Percentiles rank a stretch among this genome's conserved stretches.
phyloP scores from a whole-genome alignment of 2,888 invertebrate species.

The Philonicus albiceps region DNA sequence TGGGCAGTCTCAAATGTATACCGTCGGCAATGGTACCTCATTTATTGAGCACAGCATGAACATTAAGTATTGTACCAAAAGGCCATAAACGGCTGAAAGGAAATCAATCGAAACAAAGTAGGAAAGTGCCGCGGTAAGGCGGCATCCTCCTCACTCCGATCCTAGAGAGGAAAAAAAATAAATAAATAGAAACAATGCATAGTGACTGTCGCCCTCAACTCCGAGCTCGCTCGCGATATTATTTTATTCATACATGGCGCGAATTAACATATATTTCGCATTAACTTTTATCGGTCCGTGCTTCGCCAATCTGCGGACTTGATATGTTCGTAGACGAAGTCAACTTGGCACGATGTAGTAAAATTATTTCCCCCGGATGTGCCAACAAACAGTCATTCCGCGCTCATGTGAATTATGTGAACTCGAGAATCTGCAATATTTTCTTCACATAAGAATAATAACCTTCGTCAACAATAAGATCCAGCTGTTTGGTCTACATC shows the following conservation, averaged over 20 bases:
- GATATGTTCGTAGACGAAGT: background rate
- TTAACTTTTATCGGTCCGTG: background rate
- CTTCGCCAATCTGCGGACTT: background rate
- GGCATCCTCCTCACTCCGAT: background rate
- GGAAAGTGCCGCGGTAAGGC: background rate
- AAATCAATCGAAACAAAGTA: background rate
- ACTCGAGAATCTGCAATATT: background rate
- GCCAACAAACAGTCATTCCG: background rate
- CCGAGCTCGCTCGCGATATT: background rate
- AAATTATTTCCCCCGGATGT: background rate
- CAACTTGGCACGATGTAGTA: background rate
- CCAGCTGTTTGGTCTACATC: background rate
- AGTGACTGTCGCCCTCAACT: background rate
- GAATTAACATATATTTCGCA: background rate
- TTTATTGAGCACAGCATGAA: background rate
- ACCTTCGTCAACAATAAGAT: background rate
- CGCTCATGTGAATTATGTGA: background rate
- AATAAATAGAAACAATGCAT: background rate
- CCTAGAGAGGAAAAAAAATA: background rate
- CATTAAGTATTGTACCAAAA: background rate
- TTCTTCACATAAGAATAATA: background rate
- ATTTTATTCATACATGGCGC: background rate
- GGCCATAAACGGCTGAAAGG: background rate
- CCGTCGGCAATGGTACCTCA: background rate
- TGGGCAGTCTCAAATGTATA: background rate